Percentiles rank a stretch among this genome's conserved stretches.
phyloP scores from a whole-genome alignment of 2,797 vertebrate genomes.

The Melanotaenia trifasciata region DNA sequence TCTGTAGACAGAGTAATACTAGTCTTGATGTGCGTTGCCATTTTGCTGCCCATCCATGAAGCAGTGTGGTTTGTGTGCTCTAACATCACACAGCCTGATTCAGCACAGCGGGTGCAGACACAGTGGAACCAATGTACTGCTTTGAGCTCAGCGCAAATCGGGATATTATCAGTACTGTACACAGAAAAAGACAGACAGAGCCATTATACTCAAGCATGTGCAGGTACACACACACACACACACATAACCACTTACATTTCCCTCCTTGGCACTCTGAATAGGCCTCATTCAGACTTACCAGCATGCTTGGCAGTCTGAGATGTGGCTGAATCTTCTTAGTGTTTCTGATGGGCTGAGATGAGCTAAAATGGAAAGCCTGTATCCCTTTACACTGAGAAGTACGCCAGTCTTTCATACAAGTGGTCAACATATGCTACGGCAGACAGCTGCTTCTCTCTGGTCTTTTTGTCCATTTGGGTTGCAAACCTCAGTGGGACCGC shows the following conservation, averaged over 20 bases:
- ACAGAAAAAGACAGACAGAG: constrained; percentile 59
- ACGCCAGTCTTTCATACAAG: constrained; percentile 63
- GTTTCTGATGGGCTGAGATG: constrained; percentile 72
- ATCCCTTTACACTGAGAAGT: constrained; percentile 62
- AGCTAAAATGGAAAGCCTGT: constrained; percentile 69
- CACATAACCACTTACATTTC: constrained; percentile 29
- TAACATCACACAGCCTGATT: constrained; percentile 49
- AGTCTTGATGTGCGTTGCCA: constrained; percentile 34
- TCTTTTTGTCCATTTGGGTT: constrained; percentile 60
- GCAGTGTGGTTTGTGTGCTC: constrained; percentile 41
- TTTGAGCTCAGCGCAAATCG: constrained; percentile 47
- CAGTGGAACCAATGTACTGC: constrained; percentile 35
- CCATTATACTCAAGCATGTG: constrained; percentile 50
- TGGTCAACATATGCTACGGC: constrained; percentile 67
- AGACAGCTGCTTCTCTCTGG: constrained; percentile 60
- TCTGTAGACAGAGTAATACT: constrained; percentile 41
- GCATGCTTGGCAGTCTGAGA: constrained; percentile 76
- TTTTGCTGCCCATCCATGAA: constrained; percentile 38
- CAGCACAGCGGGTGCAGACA: constrained; percentile 42
- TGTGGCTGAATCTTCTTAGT: constrained; percentile 64
- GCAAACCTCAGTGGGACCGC: constrained; percentile 57
- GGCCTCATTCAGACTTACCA: constrained; percentile 82
- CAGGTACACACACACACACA: constrained; percentile 46
- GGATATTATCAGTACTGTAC: constrained; percentile 47
- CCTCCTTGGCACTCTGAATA: constrained; percentile 63